A percentile compares a stretch with the other conserved stretches of the same genome.
phyloP scores from a whole-genome alignment of 2,888 invertebrate species.

The Hirtodrosophila duncani region DNA sequence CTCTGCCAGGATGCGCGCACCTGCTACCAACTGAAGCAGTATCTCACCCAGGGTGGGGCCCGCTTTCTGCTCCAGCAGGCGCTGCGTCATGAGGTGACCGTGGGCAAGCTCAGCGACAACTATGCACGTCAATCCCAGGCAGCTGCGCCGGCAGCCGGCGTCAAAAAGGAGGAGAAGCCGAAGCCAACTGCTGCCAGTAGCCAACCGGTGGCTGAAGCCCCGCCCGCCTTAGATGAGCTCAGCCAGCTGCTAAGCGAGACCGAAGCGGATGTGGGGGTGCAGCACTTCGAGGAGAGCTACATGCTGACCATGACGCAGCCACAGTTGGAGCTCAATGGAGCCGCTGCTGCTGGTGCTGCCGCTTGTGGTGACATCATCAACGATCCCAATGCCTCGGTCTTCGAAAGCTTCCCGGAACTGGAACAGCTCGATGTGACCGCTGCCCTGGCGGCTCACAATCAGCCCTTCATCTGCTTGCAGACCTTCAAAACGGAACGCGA shows the following conservation, averaged over 20 bases:
- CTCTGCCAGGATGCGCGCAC: slow-evolving; percentile 90
- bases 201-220: neutral
- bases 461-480: slow-evolving; percentile 86
- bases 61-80: slow-evolving; percentile 83
- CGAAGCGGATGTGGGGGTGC: slow-evolving; percentile 77
- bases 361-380: neutral
- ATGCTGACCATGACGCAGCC: slow-evolving; percentile 85
- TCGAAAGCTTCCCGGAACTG: slow-evolving; percentile 84
- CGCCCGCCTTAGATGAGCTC: slow-evolving; percentile 58
- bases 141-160: neutral
- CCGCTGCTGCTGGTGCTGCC: neutral
- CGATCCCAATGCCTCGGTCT: slow-evolving; percentile 74
- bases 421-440: slow-evolving; percentile 84
- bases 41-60: slow-evolving; percentile 83
- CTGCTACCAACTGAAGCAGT: slow-evolving; percentile 88
- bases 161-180: neutral
- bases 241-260: slow-evolving; percentile 66
- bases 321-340: slow-evolving; percentile 16
- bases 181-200: neutral
- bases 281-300: slow-evolving; percentile 83
- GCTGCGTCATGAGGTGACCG: slow-evolving; percentile 81
- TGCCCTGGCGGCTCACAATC: slow-evolving; percentile 79
- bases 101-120: slow-evolving; percentile 81
- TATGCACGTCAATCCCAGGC: slow-evolving; percentile 75
- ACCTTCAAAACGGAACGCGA: slow-evolving; percentile 86